Base-by-base conservation (phyloP, 2,888 invertebrate genomes). In the Orthonevra nobilis region DNA sequence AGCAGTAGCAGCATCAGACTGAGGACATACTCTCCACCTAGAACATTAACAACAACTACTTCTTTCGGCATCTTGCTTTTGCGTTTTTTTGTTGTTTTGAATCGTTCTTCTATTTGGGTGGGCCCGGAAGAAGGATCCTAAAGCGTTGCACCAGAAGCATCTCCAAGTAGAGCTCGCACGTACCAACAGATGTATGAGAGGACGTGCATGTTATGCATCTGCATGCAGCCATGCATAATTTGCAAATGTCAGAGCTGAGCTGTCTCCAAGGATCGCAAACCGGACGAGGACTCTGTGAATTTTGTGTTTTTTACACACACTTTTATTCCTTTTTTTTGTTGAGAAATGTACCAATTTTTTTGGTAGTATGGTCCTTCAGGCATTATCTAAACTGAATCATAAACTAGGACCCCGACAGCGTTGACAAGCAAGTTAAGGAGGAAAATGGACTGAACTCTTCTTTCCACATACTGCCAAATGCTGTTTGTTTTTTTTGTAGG, bases 141-240 rank as follows among this genome's bases (percentile, higher is more conserved):
- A 14, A 66, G 19, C 34, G 40, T 7, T 19, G n/a, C 36, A 23
- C 4, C 19, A 15, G 58, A 3, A 44, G 20, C 72, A 79, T 72
- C 72, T 79, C 72, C 72, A 79, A 66, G 48, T 61, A 48, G 66
- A 79, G 30, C 32, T 60, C 48, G 60, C 77, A 79, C 77, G 72
- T 72, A 66, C 54, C 60, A 42, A 36, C 54, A 72, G 58, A 72
- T 77, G 72, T 54, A 64, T 54, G 54, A 40, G n/a, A n/a, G 40
- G 36, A 72, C 72, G 58, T 72, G 52, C 46, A 77, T 72, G 58
- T 42, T 66, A 48, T 72, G 46, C 66, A 72, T 61, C 64, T 61
- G 72, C 34, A 79, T 79, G 64, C 72, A 66, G 46, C 77, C 77
- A 79, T 79, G 72, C 72, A 79, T 79, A 72, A 79, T 79, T 79